Evolutionary conservation across 2,113 vertebrate species (phyloP), one percentile per base, ranked within the genome.

Genomic region (Marmota flaviventris): DNA sequence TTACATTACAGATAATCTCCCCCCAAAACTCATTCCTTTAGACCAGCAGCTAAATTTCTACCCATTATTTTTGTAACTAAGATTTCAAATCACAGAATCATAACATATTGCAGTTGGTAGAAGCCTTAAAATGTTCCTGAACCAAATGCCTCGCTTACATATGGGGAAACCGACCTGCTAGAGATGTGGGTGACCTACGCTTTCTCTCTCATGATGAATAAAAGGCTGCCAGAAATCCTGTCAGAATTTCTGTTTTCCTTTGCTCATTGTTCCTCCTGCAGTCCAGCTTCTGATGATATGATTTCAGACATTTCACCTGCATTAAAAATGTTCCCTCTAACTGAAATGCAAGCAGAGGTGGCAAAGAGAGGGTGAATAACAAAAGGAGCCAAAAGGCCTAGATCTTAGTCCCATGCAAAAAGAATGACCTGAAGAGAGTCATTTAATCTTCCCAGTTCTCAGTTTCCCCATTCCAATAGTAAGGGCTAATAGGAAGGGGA

Each of bases 261-360:
- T 72, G n/a, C 16, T 85, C 25, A 37, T 45, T 45, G 58, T 85
- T 81, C 73, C 48, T 61, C 25, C 86, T 93, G 61, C 2, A 37
- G 20, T 67, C 67, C 70, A 94, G 39, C 45, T 92, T 61, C 45
- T 8, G 13, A 76, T 56, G 12, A 37, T 51, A 72, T 7, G 11
- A 51, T 81, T 91, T 91, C 42, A 81, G 25, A 72, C 16, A 85
- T 70, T 75, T 70, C 75, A 58, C 56, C 73, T 89, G n/a, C 75
- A 72, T 90, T 85, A 58, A 89, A 97, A 94, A 73, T 39, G 76
- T 91, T 88, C 25, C 51, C 92, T 90, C 65, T 51, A 75, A 86
- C 39, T 75, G 29, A 81, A 48, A 8, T 69, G 39, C 37, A 95
- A 87, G 92, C 42, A 32, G 2, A 56, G 48, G 34, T 76, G 86